phyloP scores from a whole-genome alignment of 2,113 vertebrate genomes.

The Phrynosoma platyrhinos region DNA sequence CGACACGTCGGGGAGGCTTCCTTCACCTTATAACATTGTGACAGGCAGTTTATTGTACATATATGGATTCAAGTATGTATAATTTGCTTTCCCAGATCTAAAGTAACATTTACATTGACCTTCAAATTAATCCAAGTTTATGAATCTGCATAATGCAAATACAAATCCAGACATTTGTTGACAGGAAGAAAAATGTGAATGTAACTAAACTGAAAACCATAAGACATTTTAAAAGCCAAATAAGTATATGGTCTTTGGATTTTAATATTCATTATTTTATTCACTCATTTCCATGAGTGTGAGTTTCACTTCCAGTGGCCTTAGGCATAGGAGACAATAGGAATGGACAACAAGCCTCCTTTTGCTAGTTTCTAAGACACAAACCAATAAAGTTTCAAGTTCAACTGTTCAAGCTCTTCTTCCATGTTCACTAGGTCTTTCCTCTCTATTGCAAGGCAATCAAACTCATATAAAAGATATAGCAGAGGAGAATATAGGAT shows the following conservation, averaged over 20 bases:
- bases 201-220: background rate
- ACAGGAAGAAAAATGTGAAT: background rate
- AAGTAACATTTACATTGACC: background rate
- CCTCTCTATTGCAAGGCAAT: background rate
- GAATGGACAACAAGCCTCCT: background rate
- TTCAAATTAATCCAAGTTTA: background rate
- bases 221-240: background rate
- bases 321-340: background rate
- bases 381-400: background rate
- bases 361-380: background rate
- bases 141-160: background rate
- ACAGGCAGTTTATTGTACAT: background rate
- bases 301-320: background rate
- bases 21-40: too few species aligned
- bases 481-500: background rate
- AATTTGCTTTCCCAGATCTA: background rate
- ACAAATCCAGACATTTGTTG: background rate
- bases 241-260: conserved; percentile 62
- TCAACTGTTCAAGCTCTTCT: background rate
- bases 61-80: background rate
- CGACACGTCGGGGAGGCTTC: too few species aligned
- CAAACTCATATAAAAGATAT: background rate
- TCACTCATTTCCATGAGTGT: conserved; percentile 38
- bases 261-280: conserved; percentile 65
- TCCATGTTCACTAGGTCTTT: background rate